Base-by-base conservation (phyloP, 2,888 invertebrate species). In the Rhyacophila evoluta region DNA sequence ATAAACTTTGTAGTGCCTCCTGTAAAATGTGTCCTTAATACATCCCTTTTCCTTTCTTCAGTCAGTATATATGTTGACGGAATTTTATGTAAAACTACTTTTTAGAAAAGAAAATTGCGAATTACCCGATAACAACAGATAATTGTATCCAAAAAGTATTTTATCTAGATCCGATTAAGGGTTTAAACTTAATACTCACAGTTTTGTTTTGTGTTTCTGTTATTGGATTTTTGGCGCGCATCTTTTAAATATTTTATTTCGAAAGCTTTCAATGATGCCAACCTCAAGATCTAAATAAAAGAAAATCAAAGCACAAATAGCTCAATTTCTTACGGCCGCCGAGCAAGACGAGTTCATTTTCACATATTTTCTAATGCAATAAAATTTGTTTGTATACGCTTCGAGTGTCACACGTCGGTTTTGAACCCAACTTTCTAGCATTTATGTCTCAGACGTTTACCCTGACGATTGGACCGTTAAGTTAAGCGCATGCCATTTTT, bases 291-390 rank as follows among this genome's bases (percentile, higher is more conserved):
- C 41, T 19, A 10, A 55, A 25, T 55, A 6, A 55, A 55, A 25
- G 15, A 55, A 19, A 55, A 55, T 2, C 41, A 25, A 55, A 25
- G 15, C 8, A 25, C 41, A 55, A 55, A 55, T 55, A 55, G 41
- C 41, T 55, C 41, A 55, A 55, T 55, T 55, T 55, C 41, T 55
- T 12, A 3, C 41, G 12, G 41, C 19, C 19, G 19, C 41, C 15
- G 19, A 55, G 41, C 41, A 55, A 55, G 41, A 25, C 41, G 41
- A 55, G 41, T 55, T 55, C 41, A 55, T 55, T 55, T 55, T 55
- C 41, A 55, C 41, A 55, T 55, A 55, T 55, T 55, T 55, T 55
- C 41, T 55, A 55, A 55, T 55, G 41, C 41, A 55, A 55, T 55
- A 55, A 55, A 55, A 55, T 55, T 55, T 55, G 41, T 55, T 55